Percentiles rank a stretch among this genome's conserved stretches.
Evolutionary conservation across 2,888 invertebrate genomes (phyloP).

Genomic region (Ommatoiulus sabulosus): DNA sequence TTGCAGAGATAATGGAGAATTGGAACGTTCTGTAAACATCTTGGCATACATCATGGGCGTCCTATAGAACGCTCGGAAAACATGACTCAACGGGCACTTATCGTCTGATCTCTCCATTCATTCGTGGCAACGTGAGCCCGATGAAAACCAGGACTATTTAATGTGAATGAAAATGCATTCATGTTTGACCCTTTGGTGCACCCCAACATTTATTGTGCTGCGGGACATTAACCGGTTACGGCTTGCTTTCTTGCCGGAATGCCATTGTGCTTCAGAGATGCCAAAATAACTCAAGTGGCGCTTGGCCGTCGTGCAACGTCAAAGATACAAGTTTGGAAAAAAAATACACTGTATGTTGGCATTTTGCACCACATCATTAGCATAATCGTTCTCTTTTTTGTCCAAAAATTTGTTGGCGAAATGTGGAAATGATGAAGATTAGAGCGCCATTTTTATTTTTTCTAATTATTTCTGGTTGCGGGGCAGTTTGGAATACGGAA

Average conservation of each 20-base stretch:
- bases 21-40: conserved; percentile 21
- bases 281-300: background rate
- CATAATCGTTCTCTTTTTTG: background rate
- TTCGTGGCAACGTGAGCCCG: background rate
- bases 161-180: conserved; percentile 11
- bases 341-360: background rate
- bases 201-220: conserved; percentile 40
- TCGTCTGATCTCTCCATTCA: conserved; percentile 28
- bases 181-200: conserved; percentile 35
- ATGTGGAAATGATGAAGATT: no score
- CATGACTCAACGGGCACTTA: conserved; percentile 30
- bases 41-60: background rate
- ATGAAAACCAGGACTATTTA: conserved; percentile 30
- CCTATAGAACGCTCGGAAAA: background rate
- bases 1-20: background rate
- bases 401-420: no score
- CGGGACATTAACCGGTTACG: conserved; percentile 35
- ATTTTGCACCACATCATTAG: background rate
- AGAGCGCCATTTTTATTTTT: no score
- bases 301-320: background rate
- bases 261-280: conserved; percentile 1
- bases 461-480: no score
- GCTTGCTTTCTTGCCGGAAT: conserved; percentile 15
- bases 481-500: no score
- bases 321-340: background rate